These are phyloP conservation scores for Dorcus hopei DNA, from an alignment of 2,888 invertebrate genomes.

Conservation along the genomic window DNA sequence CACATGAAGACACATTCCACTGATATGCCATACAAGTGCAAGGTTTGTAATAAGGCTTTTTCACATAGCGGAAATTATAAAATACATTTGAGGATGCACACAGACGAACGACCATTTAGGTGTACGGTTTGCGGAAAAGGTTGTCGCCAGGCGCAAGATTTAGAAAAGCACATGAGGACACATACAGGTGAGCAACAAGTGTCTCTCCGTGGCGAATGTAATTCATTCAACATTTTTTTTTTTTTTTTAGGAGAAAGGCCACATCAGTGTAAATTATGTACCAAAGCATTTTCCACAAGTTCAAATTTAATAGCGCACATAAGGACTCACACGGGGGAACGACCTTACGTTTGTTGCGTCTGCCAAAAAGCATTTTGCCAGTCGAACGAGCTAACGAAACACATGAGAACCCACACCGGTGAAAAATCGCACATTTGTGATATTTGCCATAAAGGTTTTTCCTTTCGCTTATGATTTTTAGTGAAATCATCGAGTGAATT, in stretches of 20 bases:
- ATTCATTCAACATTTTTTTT: constrained; percentile 1
- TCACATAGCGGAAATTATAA: constrained; percentile 50
- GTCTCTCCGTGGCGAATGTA: not conserved
- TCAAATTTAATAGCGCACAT: constrained; percentile 51
- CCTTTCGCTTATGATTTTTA: constrained; percentile 3
- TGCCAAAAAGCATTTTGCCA: constrained; percentile 51
- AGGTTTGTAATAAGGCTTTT: constrained; percentile 48
- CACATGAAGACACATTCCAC: constrained; percentile 49
- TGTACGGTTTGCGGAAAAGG: constrained; percentile 50
- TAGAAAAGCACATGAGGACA: constrained; percentile 51
- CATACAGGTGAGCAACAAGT: constrained; percentile 46
- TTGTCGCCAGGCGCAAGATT: constrained; percentile 50
- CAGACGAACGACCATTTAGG: constrained; percentile 47
- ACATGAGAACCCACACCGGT: constrained; percentile 51
- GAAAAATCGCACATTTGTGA: constrained; percentile 51
- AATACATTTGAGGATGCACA: constrained; percentile 48
- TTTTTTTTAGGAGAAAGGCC: constrained; percentile 46
- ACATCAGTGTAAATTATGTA: constrained; percentile 49
- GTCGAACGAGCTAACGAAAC: constrained; percentile 49
- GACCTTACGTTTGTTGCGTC: constrained; percentile 49
- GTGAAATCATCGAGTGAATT: not conserved
- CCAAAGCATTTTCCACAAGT: constrained; percentile 50
- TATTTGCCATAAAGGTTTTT: constrained; percentile 48
- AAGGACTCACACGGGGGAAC: constrained; percentile 50
- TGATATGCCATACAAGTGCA: constrained; percentile 48